These are phyloP conservation scores for Lytechinus variegatus DNA, from an alignment of 35 echinoderm and acorn worm species.

Conservation along the genomic window DNA sequence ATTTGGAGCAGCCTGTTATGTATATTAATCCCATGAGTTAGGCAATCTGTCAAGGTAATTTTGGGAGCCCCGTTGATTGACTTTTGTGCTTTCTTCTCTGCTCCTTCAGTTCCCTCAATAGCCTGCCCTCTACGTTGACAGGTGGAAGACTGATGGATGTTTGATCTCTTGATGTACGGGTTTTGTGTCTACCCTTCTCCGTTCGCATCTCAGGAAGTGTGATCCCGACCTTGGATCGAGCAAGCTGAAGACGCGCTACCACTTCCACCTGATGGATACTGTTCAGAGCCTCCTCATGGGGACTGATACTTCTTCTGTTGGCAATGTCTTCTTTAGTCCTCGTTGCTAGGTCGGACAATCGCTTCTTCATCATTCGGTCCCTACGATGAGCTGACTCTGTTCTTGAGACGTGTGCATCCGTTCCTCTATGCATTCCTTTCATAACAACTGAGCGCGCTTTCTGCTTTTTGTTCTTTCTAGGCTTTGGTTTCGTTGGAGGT, in stretches of 20 bases:
- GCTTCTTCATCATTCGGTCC: neutral
- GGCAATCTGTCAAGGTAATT: slow-evolving; percentile 39
- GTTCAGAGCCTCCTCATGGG: slow-evolving; percentile 22
- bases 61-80: slow-evolving; percentile 62
- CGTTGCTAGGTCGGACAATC: neutral
- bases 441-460: neutral
- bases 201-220: slow-evolving; percentile 50
- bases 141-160: slow-evolving; percentile 58
- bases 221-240: slow-evolving; percentile 52
- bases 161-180: neutral
- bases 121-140: slow-evolving; percentile 57
- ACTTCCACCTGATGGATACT: slow-evolving; percentile 61
- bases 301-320: slow-evolving; percentile 1
- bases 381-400: slow-evolving; percentile 26
- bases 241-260: slow-evolving; percentile 38
- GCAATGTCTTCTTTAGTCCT: slow-evolving; percentile 35
- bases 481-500: neutral
- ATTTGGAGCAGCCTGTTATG: too few species aligned
- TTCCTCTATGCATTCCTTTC: neutral
- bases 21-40: neutral
- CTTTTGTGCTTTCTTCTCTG: slow-evolving; percentile 65
- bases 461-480: neutral
- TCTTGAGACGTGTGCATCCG: slow-evolving; percentile 16
- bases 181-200: neutral
- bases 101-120: slow-evolving; percentile 76